These are phyloP conservation scores for Drosophila mercatorum DNA, from an alignment of 2,888 invertebrate genomes.

Conservation along the genomic window DNA sequence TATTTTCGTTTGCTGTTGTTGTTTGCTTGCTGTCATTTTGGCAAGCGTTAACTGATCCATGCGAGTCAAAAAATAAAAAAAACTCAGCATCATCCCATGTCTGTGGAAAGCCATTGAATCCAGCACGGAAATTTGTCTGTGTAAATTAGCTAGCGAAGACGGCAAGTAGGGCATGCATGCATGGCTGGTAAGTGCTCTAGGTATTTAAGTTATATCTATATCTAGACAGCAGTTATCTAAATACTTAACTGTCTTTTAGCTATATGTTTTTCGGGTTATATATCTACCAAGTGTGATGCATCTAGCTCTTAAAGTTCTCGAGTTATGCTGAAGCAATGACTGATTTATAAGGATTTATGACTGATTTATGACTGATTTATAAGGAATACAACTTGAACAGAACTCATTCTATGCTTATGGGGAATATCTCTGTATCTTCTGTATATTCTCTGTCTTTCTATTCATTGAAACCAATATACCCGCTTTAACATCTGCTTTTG, in stretches of 20 bases:
- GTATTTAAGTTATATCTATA: background rate
- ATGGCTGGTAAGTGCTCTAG: background rate
- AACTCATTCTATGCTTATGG: too few relatives aligned
- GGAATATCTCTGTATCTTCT: too few relatives aligned
- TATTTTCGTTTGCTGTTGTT: slow-evolving; percentile 6
- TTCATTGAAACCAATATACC: background rate
- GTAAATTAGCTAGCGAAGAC: slow-evolving; percentile 1
- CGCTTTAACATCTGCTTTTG: background rate
- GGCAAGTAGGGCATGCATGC: background rate
- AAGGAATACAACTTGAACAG: too few relatives aligned
- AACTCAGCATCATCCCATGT: slow-evolving; percentile 15
- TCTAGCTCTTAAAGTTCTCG: background rate
- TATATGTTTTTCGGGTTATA: background rate
- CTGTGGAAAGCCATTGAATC: slow-evolving; percentile 15
- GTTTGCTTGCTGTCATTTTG: slow-evolving; percentile 28
- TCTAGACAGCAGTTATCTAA: background rate
- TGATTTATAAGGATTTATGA: too few relatives aligned
- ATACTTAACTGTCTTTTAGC: background rate
- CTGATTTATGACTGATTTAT: too few relatives aligned
- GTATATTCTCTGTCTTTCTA: background rate
- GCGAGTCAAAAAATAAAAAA: slow-evolving; percentile 32
- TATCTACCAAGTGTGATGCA: background rate
- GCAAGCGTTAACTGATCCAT: slow-evolving; percentile 44
- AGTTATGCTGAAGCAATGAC: background rate
- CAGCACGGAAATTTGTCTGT: slow-evolving; percentile 14